Evolutionary conservation across 2,113 vertebrate species (phyloP), one percentile per base, ranked within the genome.

Genomic region (Sebastes fasciatus): DNA sequence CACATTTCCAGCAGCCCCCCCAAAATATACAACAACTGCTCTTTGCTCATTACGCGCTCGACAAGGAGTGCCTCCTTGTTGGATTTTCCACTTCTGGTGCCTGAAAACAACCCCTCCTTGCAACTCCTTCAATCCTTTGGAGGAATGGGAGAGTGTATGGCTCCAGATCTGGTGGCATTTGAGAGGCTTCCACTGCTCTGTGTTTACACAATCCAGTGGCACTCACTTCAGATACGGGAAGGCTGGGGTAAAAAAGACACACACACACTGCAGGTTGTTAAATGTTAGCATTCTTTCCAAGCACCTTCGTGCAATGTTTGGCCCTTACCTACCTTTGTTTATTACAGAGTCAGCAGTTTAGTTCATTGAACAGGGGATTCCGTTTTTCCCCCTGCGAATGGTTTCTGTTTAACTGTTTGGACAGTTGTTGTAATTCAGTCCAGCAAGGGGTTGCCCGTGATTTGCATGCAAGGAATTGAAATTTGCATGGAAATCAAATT

Each of bases 41-140:
- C 76, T 76, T 84, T 82, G 68, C 79, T 88, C 74, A 87, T 86
- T 84, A 86, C 26, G 77, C 9, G 19, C 76, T 80, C 67, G 19
- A 88, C 82, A 51, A 88, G 70, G 86, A 85, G 86, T 84, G 61
- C 80, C 90, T 89, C 90, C 80, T 63, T 65, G 55, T 80, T 88
- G 79, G 79, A 87, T 74, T 92, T 91, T 95, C 90, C 90, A 87
- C 81, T 84, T 89, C 72, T 87, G 74, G 80, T 79, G 65, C 74
- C 62, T 69, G 88, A 89, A 90, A 92, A 86, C 74, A 48, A 49
- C 65, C 84, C 58, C 63, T 76, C 68, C 66, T 74, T 69, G 70
- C 54, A 78, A 62, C 69, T 79, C 26, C 51, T 82, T 73, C 57
- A 83, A 55, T 69, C 51, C 64, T 70, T 72, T 75, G 48, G 49